Evolutionary conservation across 2,113 vertebrate species (phyloP), one percentile per base, ranked within the genome.

Genomic region (Hippocampus abdominalis): DNA sequence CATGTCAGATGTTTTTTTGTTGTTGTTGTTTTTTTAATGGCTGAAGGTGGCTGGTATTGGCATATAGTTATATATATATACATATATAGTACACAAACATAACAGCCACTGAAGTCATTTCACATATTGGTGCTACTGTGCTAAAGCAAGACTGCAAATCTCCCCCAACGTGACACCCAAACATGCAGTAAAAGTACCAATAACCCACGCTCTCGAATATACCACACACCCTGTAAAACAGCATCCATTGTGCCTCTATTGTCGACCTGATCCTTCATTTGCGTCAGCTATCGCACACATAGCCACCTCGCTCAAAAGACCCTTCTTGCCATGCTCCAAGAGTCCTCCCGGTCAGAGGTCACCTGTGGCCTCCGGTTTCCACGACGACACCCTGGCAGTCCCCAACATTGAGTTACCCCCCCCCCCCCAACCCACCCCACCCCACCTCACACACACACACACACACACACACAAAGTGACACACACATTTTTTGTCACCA

Each of bases 331-430:
- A 78, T 23, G 62, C 73, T 80, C 78, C 79, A 57, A 67, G 71
- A 76, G 73, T 79, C 78, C 70, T 67, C 54, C 27, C 74, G 84
- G 86, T 89, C 90, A 92, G 81, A 86, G 90, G 89, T 91, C 87
- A 85, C 83, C 75, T 81, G 81, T 79, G 89, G 89, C 88, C 90
- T 86, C 90, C 71, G 83, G 92, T 93, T 78, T 85, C 92, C 91
- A 90, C 2, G 90, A 88, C 88, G 71, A 93, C 92, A 76, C 84
- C 54, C 78, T 73, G 70, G 79, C 70, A 82, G 75, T 86, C 84
- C 85, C 85, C 76, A 84, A 83, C 61, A 80, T 70, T 70, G 75
- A 56, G 67, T 32, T 49, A 48, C 23, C 27, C 39, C 53, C 63
- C 75, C 62, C 42, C 51, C 13, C 5, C 66, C n/a, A n/a, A n/a